A percentile compares a stretch with the other conserved stretches of the same genome.
Conservation (phyloP, 2,113 vertebrate species). For the Cercocebus atys region DNA sequence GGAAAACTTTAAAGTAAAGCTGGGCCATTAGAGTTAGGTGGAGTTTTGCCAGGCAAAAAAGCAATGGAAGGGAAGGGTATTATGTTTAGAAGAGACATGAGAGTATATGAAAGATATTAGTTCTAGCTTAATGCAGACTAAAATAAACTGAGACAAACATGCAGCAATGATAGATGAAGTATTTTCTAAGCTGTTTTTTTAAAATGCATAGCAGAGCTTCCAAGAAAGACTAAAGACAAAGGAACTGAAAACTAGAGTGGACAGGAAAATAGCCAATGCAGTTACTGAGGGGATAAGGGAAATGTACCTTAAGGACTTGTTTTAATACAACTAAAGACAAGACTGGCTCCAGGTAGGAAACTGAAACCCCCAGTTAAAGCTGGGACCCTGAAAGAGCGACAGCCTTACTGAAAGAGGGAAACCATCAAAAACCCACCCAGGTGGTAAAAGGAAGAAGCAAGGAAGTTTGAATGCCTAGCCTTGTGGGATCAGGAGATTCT, state of each 20-base stretch:
- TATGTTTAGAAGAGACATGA: slow-evolving; percentile 7
- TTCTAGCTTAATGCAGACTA: background rate
- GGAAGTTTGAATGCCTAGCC: background rate
- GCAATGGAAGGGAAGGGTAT: slow-evolving; percentile 1
- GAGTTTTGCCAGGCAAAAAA: slow-evolving; percentile 16
- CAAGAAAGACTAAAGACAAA: slow-evolving; percentile 21
- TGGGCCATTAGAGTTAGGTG: background rate
- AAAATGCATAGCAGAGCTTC: background rate
- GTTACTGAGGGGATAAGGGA: background rate
- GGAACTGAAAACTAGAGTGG: background rate
- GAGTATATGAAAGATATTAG: background rate
- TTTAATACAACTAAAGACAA: background rate
- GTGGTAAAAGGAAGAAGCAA: background rate
- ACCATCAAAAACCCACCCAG: background rate
- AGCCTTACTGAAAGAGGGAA: background rate
- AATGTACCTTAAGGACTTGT: background rate
- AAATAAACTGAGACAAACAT: slow-evolving; percentile 4
- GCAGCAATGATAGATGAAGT: background rate
- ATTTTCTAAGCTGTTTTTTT: background rate
- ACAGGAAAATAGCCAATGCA: background rate
- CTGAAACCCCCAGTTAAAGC: background rate
- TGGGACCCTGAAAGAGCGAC: background rate
- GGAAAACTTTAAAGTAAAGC: background rate
- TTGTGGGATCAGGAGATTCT: background rate
- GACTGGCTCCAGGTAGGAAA: background rate